Percentiles rank a stretch among this genome's conserved stretches.
Conservation (phyloP, 2,888 invertebrate genomes). For the Clepsis dumicolana region DNA sequence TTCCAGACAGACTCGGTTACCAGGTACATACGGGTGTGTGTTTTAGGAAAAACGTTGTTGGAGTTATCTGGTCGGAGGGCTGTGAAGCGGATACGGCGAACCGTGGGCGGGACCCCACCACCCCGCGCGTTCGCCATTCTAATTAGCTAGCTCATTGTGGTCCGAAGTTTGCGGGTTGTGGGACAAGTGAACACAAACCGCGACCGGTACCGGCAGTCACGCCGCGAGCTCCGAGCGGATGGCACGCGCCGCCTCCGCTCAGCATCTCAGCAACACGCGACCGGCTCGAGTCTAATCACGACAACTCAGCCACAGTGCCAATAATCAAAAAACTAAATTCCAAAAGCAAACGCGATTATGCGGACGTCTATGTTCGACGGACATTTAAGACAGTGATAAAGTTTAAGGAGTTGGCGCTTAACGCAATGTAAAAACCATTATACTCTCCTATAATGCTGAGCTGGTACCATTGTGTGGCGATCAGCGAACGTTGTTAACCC, state of each 20-base stretch:
- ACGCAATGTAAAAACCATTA: constrained; percentile 83
- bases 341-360: constrained; percentile 62
- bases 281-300: constrained; percentile 69
- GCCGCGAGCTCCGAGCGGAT: constrained; percentile 67
- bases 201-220: constrained; percentile 58
- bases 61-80: constrained; percentile 57
- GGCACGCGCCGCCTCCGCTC: constrained; percentile 61
- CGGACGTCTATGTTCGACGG: constrained; percentile 59
- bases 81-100: constrained; percentile 82
- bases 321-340: constrained; percentile 68
- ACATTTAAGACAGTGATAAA: constrained; percentile 61
- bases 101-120: constrained; percentile 78
- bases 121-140: constrained; percentile 80
- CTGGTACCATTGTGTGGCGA: constrained; percentile 64
- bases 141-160: constrained; percentile 85
- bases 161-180: constrained; percentile 70
- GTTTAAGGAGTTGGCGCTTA: constrained; percentile 68
- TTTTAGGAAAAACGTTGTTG: constrained; percentile 21
- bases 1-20: constrained; percentile 22
- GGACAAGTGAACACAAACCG: constrained; percentile 36
- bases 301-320: constrained; percentile 78
- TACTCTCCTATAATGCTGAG: constrained; percentile 74
- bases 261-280: constrained; percentile 62
- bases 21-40: constrained; percentile 9
- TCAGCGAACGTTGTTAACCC: constrained; percentile 20